A percentile compares a stretch with the other conserved stretches of the same genome.
Conservation (phyloP, 2,888 invertebrate species). For the Nomada lathburiana region DNA sequence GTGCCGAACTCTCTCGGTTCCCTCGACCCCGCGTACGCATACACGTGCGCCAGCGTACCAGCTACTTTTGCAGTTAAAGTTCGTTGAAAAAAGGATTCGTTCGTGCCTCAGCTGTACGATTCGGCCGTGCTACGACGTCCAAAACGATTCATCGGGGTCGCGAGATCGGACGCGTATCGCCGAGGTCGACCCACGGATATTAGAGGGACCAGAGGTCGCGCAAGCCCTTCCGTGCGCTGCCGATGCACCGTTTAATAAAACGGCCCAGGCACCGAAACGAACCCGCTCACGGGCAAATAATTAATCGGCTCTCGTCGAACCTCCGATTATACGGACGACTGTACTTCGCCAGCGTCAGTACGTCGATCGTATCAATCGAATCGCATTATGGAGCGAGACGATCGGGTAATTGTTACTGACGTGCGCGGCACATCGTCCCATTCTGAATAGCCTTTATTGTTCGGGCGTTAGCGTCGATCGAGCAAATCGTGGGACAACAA, state of each 20-base stretch:
- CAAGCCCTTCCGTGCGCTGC: constrained; percentile 19
- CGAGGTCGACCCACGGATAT: not conserved
- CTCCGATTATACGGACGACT: constrained; percentile 25
- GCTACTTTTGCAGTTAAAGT: not conserved
- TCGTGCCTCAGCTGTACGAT: constrained; percentile 1
- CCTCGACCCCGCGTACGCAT: not conserved
- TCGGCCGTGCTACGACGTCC: constrained; percentile 14
- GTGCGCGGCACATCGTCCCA: not conserved
- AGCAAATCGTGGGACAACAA: constrained; percentile 24
- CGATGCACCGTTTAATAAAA: constrained; percentile 41
- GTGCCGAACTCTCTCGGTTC: constrained; percentile 25
- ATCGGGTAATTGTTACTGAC: constrained; percentile 23
- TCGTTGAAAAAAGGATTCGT: not conserved
- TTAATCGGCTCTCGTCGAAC: constrained; percentile 29
- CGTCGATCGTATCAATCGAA: constrained; percentile 4
- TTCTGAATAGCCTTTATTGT: constrained; percentile 5
- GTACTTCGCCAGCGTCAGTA: not conserved
- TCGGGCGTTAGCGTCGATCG: not conserved
- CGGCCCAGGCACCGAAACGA: constrained; percentile 4
- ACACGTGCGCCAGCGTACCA: not conserved
- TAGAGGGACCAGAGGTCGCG: constrained; percentile 35
- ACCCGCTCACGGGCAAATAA: constrained; percentile 18
- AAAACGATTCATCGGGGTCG: constrained; percentile 20
- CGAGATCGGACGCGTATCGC: not conserved
- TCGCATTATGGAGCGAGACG: constrained; percentile 4